Evolutionary conservation across 2,797 vertebrate genomes (phyloP).

Genomic region (Oreochromis mossambicus): DNA sequence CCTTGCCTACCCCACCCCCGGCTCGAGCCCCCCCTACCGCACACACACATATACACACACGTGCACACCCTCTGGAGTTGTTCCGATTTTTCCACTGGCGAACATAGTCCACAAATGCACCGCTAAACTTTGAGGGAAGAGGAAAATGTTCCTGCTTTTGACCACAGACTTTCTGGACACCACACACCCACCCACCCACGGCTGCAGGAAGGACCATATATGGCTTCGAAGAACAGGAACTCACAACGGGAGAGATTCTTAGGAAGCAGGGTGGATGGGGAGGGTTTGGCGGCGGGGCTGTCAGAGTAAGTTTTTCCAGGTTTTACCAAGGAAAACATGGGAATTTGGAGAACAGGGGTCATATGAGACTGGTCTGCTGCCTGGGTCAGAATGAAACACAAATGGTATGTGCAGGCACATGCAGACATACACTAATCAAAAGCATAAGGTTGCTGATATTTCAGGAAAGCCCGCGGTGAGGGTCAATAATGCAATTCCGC

Average conservation of each 20-base stretch:
- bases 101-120: not conserved
- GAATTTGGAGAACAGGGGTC: slow-evolving; percentile 47
- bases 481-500: slow-evolving; percentile 59
- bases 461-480: slow-evolving; percentile 63
- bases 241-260: slow-evolving; percentile 43
- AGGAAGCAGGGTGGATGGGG: slow-evolving; percentile 35
- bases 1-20: not conserved
- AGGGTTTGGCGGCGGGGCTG: not conserved
- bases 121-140: slow-evolving; percentile 37
- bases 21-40: not conserved
- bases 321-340: slow-evolving; percentile 59
- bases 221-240: slow-evolving; percentile 43
- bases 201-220: slow-evolving; percentile 56
- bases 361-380: slow-evolving; percentile 38
- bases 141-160: slow-evolving; percentile 53
- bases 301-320: slow-evolving; percentile 62
- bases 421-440: slow-evolving; percentile 59
- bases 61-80: not conserved
- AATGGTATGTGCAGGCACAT: slow-evolving; percentile 20
- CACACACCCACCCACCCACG: slow-evolving; percentile 45
- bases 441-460: slow-evolving; percentile 69
- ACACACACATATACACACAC: not conserved
- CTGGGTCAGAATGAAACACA: slow-evolving; percentile 54
- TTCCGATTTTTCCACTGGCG: slow-evolving; percentile 39
- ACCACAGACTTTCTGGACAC: slow-evolving; percentile 53